Conservation (phyloP, 2,113 vertebrate genomes). For the Sitta europaea region DNA sequence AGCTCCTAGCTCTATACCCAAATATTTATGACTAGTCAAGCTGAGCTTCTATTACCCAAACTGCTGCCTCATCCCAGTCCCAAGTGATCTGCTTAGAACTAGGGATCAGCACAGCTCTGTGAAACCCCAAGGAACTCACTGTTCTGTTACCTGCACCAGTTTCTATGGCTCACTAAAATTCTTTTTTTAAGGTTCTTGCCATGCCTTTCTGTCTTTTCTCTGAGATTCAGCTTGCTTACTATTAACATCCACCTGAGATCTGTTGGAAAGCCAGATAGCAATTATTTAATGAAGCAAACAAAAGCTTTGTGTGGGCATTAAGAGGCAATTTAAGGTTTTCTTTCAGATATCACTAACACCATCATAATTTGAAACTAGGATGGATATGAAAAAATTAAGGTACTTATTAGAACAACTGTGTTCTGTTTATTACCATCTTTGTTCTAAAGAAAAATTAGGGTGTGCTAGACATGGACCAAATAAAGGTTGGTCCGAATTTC, state of each 20-base stretch:
- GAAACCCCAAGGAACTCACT: background rate
- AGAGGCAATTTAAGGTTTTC: background rate
- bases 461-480: rapidly evolving
- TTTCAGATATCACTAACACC: background rate
- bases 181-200: background rate
- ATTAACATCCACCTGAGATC: background rate
- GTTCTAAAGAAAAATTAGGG: background rate
- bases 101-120: background rate
- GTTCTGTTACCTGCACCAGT: background rate
- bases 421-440: background rate
- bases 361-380: background rate
- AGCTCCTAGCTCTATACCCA: background rate
- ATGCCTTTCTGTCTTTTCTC: background rate
- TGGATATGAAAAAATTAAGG: background rate
- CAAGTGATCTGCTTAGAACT: background rate
- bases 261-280: background rate
- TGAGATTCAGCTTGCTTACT: background rate
- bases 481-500: rapidly evolving
- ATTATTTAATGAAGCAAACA: background rate
- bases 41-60: background rate
- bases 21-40: background rate
- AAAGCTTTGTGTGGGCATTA: background rate
- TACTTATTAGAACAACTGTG: background rate
- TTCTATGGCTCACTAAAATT: background rate
- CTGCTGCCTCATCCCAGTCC: background rate